Evolutionary conservation across 1,140 invertebrate species (phyloP), one percentile per base, ranked within the genome.

Genomic region (Drosophila pallidifrons): DNA sequence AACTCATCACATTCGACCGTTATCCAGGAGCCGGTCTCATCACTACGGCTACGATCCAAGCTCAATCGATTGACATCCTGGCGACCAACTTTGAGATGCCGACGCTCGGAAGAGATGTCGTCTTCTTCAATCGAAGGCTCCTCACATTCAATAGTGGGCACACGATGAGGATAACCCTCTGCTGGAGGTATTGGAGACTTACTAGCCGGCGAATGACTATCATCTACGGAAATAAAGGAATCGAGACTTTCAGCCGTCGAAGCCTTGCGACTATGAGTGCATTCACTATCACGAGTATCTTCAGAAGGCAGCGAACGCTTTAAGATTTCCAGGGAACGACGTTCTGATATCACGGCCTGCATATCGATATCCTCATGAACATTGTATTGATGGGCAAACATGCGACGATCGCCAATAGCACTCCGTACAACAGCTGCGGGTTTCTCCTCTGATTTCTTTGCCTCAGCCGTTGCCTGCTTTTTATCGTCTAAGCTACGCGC

Each of bases 1-100:
- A 93, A 94, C 77, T 95, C 95, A 76, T 95, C 95, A 82, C 94
- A 95, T 61, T 95, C 94, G 1, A 94, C 93, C 2, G 94, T 95
- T 51, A 94, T 93, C 93, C 94, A 95, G 2, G 95, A 92, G 6
- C 91, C 94, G 0, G 94, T 95, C 83, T 95, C 95, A 91, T 95
- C 94, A 74, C 94, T 95, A 71, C 92, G 92, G 60, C 94, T 95
- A 5, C 91, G 87, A 81, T 92, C 91, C 25, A 92, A 69, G 38
- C 91, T 92, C 5, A 92, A 73, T 3, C 91, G 79, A 46, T 92
- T 91, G 1, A 79, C 81, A 58, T 92, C 90, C 10, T 86, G 74
- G 28, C 88, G 77, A 3, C 82, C 74, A 5, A 92, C 90, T 60
- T 81, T 91, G 1, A 92, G 64, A 58, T 92, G 90, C 1, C 77